Evolutionary conservation across 1,140 invertebrate genomes (phyloP).

Genomic region (Papilio polyxenes): DNA sequence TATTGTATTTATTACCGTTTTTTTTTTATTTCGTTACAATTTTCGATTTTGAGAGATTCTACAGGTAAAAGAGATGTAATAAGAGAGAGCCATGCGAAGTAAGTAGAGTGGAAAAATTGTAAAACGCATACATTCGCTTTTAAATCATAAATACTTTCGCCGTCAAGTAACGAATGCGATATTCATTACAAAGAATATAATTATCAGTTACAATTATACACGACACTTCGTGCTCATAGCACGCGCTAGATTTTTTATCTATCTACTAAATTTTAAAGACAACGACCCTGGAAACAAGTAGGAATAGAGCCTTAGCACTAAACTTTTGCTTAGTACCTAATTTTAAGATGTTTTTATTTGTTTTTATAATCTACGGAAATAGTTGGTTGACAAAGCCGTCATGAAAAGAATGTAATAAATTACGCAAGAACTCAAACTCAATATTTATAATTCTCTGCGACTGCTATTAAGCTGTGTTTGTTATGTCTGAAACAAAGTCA

Average conservation of each 20-base stretch:
- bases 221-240: neutral
- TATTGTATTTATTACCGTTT: neutral
- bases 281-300: neutral
- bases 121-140: slow-evolving; percentile 61
- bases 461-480: neutral
- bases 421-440: neutral
- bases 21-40: neutral
- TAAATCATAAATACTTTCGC: slow-evolving; percentile 64
- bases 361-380: neutral
- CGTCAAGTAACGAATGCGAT: slow-evolving; percentile 53
- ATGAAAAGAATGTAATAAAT: neutral
- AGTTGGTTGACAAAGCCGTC: neutral
- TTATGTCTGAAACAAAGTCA: slow-evolving; percentile 24
- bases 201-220: neutral
- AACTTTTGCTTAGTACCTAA: neutral
- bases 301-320: neutral
- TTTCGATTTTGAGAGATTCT: slow-evolving; percentile 9
- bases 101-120: slow-evolving; percentile 61
- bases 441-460: slow-evolving; percentile 7
- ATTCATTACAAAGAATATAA: slow-evolving; percentile 49
- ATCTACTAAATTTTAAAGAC: neutral
- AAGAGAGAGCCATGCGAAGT: slow-evolving; percentile 23
- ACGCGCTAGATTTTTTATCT: neutral
- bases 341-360: neutral
- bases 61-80: neutral